These are phyloP conservation scores for Steromphala cineraria DNA, from an alignment of 2,888 invertebrate genomes.

Conservation along the genomic window DNA sequence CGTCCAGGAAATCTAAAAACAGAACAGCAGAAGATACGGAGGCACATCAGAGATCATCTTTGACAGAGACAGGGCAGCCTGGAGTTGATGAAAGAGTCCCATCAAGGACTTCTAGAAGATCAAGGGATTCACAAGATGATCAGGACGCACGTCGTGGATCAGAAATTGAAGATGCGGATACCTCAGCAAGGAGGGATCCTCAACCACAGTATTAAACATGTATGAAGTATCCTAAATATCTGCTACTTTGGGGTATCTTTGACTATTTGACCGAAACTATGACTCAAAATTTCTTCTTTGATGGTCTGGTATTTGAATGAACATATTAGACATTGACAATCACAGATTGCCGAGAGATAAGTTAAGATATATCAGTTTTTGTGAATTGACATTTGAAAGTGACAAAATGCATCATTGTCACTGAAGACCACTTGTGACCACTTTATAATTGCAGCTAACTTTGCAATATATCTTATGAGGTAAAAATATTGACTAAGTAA, in stretches of 20 bases:
- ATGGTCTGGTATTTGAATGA: no score
- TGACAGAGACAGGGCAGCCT: not conserved
- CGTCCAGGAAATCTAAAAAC: not conserved
- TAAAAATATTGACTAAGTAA: no score
- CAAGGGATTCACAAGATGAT: not conserved
- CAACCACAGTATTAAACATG: not conserved
- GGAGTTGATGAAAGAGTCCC: not conserved
- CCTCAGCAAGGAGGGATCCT: not conserved
- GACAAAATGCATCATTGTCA: no score
- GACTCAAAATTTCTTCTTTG: no score
- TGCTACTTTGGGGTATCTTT: not conserved
- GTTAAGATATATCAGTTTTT: no score
- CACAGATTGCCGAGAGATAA: no score
- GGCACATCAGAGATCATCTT: not conserved
- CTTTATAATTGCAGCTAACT: no score
- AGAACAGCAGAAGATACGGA: not conserved
- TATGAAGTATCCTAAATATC: not conserved
- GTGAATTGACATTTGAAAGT: no score
- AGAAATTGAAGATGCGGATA: not conserved
- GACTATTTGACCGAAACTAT: no score
- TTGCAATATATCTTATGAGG: no score
- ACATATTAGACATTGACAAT: no score
- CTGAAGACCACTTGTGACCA: no score
- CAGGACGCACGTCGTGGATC: not conserved
- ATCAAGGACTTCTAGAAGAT: not conserved